Conservation (phyloP, 2,888 invertebrate species). For the Acanthopleura granulata region DNA sequence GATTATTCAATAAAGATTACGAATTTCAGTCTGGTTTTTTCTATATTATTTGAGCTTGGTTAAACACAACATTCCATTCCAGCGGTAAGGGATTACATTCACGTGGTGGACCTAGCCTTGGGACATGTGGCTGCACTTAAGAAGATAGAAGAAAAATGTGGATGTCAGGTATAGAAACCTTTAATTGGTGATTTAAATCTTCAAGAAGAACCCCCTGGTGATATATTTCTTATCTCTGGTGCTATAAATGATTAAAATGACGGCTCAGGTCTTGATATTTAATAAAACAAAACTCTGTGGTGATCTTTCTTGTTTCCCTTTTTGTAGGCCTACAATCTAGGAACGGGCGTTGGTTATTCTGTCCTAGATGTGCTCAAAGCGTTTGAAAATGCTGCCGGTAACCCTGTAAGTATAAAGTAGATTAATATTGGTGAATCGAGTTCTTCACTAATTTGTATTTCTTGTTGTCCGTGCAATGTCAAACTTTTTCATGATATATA, state of each 20-base stretch:
- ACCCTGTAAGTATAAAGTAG: slow-evolving; percentile 60
- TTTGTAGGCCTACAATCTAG: slow-evolving; percentile 86
- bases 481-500: too few relatives aligned
- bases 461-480: too few relatives aligned
- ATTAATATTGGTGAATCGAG: too few relatives aligned
- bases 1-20: too few relatives aligned
- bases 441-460: not conserved
- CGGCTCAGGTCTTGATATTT: too few relatives aligned
- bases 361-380: slow-evolving; percentile 87
- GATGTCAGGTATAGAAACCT: slow-evolving; percentile 56
- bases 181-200: too few relatives aligned
- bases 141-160: slow-evolving; percentile 73
- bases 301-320: not conserved
- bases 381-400: slow-evolving; percentile 86
- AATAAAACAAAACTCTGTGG: too few relatives aligned
- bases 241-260: too few relatives aligned
- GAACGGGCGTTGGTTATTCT: slow-evolving; percentile 90
- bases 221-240: too few relatives aligned
- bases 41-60: not conserved
- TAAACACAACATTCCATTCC: not conserved
- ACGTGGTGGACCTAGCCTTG: slow-evolving; percentile 86
- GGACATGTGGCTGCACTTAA: slow-evolving; percentile 89
- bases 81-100: slow-evolving; percentile 95
- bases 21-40: too few relatives aligned
- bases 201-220: too few relatives aligned